Conservation (phyloP, 2,113 vertebrate genomes). For the Arothron firmamentum region DNA sequence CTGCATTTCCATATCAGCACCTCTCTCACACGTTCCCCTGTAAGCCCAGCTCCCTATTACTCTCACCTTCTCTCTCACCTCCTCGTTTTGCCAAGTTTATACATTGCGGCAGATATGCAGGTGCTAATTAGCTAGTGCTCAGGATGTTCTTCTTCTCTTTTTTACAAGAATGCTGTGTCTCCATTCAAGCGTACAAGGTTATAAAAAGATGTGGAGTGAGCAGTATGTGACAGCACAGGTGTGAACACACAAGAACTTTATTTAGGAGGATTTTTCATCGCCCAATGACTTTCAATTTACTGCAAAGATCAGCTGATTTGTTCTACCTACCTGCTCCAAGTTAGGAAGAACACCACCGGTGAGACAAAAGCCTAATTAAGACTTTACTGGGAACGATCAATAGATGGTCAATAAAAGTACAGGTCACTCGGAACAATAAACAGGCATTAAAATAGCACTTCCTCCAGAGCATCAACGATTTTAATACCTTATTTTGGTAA, state of each 20-base stretch:
- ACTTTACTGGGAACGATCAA: conserved; percentile 34
- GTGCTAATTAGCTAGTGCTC: conserved; percentile 56
- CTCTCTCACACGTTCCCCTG: conserved; percentile 59
- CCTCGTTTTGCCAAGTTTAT: conserved; percentile 24
- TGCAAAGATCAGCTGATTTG: conserved; percentile 4
- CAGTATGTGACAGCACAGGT: conserved; percentile 11
- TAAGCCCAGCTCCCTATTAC: conserved; percentile 36
- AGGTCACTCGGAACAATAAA: too few species aligned
- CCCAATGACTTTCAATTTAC: conserved; percentile 5
- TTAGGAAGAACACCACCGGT: background rate
- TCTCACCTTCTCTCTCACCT: conserved; percentile 10
- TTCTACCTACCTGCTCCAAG: conserved; percentile 24
- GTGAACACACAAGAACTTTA: conserved; percentile 14
- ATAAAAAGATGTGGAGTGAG: conserved; percentile 29
- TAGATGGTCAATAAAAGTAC: conserved; percentile 34
- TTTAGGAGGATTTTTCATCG: conserved; percentile 11
- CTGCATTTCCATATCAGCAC: conserved; percentile 66
- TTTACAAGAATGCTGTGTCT: conserved; percentile 27
- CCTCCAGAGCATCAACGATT: too few species aligned
- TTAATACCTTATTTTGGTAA: too few species aligned
- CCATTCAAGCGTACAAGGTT: conserved; percentile 29
- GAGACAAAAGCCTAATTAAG: conserved; percentile 36
- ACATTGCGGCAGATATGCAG: conserved; percentile 38
- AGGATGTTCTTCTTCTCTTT: conserved; percentile 14
- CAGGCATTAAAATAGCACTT: too few species aligned